These are phyloP conservation scores for Ganaspis sp. DNA, from an alignment of 1,140 invertebrate species.

Conservation along the genomic window DNA sequence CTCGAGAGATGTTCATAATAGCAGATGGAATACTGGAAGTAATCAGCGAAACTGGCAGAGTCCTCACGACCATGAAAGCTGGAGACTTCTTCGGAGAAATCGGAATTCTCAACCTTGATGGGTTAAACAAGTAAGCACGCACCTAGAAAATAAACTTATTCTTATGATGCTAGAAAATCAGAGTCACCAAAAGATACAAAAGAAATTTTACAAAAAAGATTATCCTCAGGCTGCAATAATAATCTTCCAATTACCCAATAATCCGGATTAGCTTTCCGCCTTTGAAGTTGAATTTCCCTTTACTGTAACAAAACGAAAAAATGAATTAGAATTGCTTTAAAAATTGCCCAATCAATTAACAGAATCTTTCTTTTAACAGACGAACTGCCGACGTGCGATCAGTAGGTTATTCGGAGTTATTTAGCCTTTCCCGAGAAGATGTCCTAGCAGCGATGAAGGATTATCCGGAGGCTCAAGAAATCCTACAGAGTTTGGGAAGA, in stretches of 20 bases:
- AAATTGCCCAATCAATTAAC: neutral
- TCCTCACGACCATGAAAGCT: constrained; percentile 96
- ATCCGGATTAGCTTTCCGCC: too few species aligned
- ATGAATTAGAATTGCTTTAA: too few species aligned
- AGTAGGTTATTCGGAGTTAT: constrained; percentile 96
- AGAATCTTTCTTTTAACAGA: constrained; percentile 75
- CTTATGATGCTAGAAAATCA: constrained; percentile 27
- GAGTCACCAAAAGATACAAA: too few species aligned
- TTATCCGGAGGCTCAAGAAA: constrained; percentile 97
- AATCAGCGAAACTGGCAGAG: constrained; percentile 93
- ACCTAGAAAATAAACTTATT: too few species aligned
- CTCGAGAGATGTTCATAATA: constrained; percentile 98
- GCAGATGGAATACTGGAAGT: constrained; percentile 97
- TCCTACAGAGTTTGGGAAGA: constrained; percentile 89
- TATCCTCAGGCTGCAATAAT: too few species aligned
- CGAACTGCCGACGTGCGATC: constrained; percentile 96
- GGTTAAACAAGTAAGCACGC: constrained; percentile 93
- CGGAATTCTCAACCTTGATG: constrained; percentile 96
- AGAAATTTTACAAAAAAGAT: too few species aligned
- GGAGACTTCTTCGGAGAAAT: constrained; percentile 99
- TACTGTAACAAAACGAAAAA: too few species aligned
- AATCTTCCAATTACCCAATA: too few species aligned
- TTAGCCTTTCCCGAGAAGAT: constrained; percentile 96
- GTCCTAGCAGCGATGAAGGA: constrained; percentile 96
- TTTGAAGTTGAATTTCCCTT: too few species aligned